Base-by-base conservation (phyloP, 2,113 vertebrate genomes). In the Hypocryptadius cinnamomeus region DNA sequence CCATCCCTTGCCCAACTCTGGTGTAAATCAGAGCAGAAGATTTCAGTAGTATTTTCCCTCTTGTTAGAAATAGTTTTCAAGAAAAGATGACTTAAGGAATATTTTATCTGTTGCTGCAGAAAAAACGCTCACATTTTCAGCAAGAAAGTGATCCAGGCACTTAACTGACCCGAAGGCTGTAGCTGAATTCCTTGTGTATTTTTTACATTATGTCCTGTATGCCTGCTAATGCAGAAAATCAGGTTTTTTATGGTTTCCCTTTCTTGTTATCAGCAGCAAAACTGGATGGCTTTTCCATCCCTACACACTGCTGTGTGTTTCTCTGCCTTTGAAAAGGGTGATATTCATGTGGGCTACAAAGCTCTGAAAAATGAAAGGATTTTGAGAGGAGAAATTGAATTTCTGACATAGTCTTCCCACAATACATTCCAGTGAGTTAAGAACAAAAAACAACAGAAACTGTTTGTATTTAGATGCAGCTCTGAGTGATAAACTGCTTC, bases 351-450 rank as follows among this genome's bases (percentile, higher is more conserved):
- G 73, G 92, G 56, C 72, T 81, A 80, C 64, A 92, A 88, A 86
- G 20, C 51, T 81, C 40, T 44, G 56, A 70, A 76, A 88, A 88
- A 76, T 18, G 56, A 73, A n/a, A 74, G 35, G 66, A 69, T 6
- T 83, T 40, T n/a, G 30, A 60, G 48, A 57, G 70, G 22, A 85
- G 19, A 85, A 90, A 37, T 15, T 40, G 37, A 51, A 90, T 84
- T 86, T 86, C 37, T 88, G 65, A 48, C 88, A 86, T 94, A 88
- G 72, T 78, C 82, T 90, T 94, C 90, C 94, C 88, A 94, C 92
- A 60, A 3, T 39, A 69, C 85, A 87, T 92, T 95, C 94, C 87
- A 92, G 31, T 19, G 45, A 79, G 37, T 76, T 89, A 39, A 79
- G 83, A 90, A 15, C 45, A 79, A 69, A 47, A 69, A 42, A 0